Percentiles rank a stretch among this genome's conserved stretches.
Evolutionary conservation across 2,113 vertebrate species (phyloP).

Genomic region (Budorcas taxicolor): DNA sequence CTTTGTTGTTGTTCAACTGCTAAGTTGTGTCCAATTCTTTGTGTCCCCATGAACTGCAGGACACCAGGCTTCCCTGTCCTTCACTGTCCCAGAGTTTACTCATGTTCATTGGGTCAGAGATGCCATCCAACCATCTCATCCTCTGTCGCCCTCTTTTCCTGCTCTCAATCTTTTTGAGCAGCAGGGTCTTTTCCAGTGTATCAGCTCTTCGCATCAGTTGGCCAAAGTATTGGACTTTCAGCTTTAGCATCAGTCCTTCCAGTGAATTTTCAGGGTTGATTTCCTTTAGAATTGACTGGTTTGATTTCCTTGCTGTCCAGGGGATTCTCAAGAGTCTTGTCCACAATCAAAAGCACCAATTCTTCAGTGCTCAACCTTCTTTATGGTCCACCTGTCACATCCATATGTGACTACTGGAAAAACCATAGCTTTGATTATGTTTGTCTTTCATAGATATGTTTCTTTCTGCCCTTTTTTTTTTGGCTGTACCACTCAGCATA

Average conservation of each 20-base stretch:
- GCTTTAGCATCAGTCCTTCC: background rate
- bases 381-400: background rate
- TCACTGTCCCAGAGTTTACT: background rate
- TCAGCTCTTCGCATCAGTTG: background rate
- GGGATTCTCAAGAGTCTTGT: background rate
- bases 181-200: background rate
- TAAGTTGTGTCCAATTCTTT: background rate
- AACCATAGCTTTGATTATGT: background rate
- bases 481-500: background rate
- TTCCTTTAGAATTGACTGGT: background rate
- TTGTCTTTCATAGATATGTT: background rate
- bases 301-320: background rate
- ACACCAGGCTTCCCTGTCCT: background rate
- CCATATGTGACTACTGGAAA: background rate
- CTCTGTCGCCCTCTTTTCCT: background rate
- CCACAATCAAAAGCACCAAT: background rate
- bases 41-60: background rate
- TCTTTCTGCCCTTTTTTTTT: background rate
- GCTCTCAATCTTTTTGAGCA: background rate
- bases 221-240: background rate
- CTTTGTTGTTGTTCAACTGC: background rate
- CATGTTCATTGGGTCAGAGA: background rate
- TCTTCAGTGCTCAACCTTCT: background rate
- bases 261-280: background rate
- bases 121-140: background rate